Base-by-base conservation (phyloP, 1,140 invertebrate species). In the Delia radicum region DNA sequence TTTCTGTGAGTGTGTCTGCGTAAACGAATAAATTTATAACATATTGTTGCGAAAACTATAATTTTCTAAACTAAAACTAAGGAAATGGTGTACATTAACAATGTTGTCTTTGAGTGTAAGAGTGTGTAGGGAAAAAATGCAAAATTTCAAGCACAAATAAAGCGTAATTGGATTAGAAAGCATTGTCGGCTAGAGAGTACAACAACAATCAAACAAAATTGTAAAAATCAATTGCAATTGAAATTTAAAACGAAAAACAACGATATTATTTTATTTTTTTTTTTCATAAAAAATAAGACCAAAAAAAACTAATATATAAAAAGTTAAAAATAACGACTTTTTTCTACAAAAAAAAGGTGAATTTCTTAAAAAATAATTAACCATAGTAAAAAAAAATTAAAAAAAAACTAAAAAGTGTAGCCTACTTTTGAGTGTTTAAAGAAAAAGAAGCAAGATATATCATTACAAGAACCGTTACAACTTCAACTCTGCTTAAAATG, bases 371-470 rank as follows among this genome's bases (percentile, higher is more conserved):
- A 18, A 67, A 67, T 21, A 31, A 33, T 3, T 67, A 33, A 33
- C 15, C 29, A 33, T 3, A 3, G 15, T n/a, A 33, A 29, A 18
- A 67, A 33, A n/a, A 67, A 31, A 4, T 18, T 8, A 21, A 6
- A 67, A 67, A 18, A 3, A 18, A 10, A 8, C 1, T 12, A 69
- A 74, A 76, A 76, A 71, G 4, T 75, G 42, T 78, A 73, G 61
- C 76, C 78, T 74, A 72, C 65, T 75, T 33, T 77, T 69, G 63
- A 77, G 76, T 71, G 77, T 28, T 3, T 1, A 12, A 8, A 0
- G 5, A 24, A 2, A 28, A 65, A 46, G 63, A 46, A 69, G 71
- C 0, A 8, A 21, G 5, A 5, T 33, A 24, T 13, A 26, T 12
- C 61, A 42, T 0, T n/a, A 75, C 62, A 31, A 42, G 6, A 10